Base-by-base conservation (phyloP, 2,888 invertebrate genomes). In the Philonicus albiceps region DNA sequence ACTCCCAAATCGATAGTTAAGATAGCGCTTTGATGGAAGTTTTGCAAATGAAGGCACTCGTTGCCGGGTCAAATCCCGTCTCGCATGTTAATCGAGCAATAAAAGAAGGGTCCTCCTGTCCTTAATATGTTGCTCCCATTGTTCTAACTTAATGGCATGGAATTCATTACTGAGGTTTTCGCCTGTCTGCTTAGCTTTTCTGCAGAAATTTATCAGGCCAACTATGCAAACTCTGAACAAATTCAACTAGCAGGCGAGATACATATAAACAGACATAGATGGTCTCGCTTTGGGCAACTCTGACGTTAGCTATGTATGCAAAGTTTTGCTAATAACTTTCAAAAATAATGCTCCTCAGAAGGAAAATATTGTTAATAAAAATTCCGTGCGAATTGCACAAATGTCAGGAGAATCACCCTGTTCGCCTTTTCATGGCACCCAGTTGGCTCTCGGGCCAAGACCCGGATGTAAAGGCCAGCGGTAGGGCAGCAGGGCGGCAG, bases 1-100 rank as follows among this genome's bases (percentile, higher is more conserved):
- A 73, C 34, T 87, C 86, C 87, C 86, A 81, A 87, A 87, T 87
- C 87, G 87, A 87, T 87, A 86, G 86, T 87, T 86, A 86, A 87
- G 86, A 87, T 87, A 87, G 83, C 83, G 81, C 86, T 83, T 87
- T 87, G 87, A 87, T 86, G 86, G 86, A 87, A 87, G 80, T 87
- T 87, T 83, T 43, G 55, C 81, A 83, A 87, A 87, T 87, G 87
- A 87, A 75, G 75, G 87, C 72, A 53, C 80, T 75, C 75, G 43
- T 55, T 43, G 78, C 73, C 72, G 27, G 43, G 34, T 49, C 37
- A 53, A 64, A 64, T 87, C 83, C 83, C 74, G 22, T 86, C 76
- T 85, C 43, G 86, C 55, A 87, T 86, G 86, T 86, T 87, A 87
- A 87, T 87, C 87, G 87, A 75, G 34, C 76, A 85, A 75, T 86